A percentile compares a stretch with the other conserved stretches of the same genome.
These are phyloP conservation scores for Tridacna gigas DNA, from an alignment of 2,888 invertebrate genomes.

Conservation along the genomic window DNA sequence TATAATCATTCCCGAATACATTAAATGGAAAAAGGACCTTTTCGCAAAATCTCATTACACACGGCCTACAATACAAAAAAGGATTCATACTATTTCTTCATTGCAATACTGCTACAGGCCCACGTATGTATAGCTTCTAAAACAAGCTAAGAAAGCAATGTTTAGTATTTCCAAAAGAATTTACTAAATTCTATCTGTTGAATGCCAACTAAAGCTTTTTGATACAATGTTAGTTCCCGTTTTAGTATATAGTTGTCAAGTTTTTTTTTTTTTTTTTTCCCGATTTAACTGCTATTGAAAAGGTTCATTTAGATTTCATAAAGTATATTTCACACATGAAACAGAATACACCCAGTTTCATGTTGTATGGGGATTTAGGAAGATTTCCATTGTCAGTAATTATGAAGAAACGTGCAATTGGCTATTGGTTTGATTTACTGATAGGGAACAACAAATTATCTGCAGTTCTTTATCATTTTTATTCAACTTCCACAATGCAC, in stretches of 20 bases:
- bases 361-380: constrained; percentile 28
- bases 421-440: too few species aligned
- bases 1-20: too few species aligned
- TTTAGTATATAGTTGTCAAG: constrained; percentile 30
- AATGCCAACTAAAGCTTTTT: constrained; percentile 23
- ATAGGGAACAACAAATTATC: too few species aligned
- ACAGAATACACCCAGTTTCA: constrained; percentile 17
- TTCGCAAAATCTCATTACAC: too few species aligned
- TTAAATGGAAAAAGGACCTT: too few species aligned
- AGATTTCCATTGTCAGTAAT: not conserved
- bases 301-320: constrained; percentile 23
- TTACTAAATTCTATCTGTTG: not conserved
- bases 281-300: constrained; percentile 19
- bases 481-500: too few species aligned
- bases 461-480: too few species aligned
- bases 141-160: constrained; percentile 33
- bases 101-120: too few species aligned
- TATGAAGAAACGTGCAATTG: too few species aligned
- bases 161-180: constrained; percentile 23
- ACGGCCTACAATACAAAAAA: too few species aligned
- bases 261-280: constrained; percentile 27
- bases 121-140: too few species aligned
- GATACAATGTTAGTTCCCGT: constrained; percentile 26
- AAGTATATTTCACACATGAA: constrained; percentile 29
- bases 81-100: too few species aligned